Conservation (phyloP, 2,888 invertebrate genomes). For the Apodemia mormo region DNA sequence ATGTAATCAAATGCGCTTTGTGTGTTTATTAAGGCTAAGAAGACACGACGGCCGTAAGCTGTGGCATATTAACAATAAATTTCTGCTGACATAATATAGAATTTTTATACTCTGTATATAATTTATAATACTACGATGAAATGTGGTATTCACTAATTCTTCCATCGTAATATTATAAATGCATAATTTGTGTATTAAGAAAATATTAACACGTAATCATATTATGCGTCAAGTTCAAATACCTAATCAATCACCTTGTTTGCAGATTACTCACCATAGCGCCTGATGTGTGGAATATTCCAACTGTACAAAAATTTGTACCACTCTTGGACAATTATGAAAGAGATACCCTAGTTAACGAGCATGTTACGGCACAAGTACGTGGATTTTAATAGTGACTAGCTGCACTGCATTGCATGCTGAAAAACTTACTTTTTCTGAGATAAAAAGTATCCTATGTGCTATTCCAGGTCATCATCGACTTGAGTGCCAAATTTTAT, state of each 20-base stretch:
- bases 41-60: no score
- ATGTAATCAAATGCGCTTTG: not conserved
- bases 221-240: conserved; percentile 1
- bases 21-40: no score
- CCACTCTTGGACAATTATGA: conserved; percentile 93
- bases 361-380: conserved; percentile 86
- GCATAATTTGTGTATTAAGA: not conserved
- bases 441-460: no score
- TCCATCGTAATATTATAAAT: not conserved
- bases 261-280: conserved; percentile 86
- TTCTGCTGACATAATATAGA: no score
- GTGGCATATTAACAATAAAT: no score
- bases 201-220: not conserved
- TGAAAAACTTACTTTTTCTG: no score
- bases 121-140: no score
- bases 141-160: no score
- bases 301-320: conserved; percentile 88
- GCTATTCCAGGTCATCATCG: no score
- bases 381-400: conserved; percentile 48
- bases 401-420: no score
- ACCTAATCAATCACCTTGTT: conserved; percentile 35
- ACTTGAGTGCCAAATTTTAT: no score
- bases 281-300: conserved; percentile 83
- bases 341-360: conserved; percentile 86
- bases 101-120: no score